phyloP scores from a whole-genome alignment of 2,797 vertebrate genomes.

The Denticeps clupeoides region DNA sequence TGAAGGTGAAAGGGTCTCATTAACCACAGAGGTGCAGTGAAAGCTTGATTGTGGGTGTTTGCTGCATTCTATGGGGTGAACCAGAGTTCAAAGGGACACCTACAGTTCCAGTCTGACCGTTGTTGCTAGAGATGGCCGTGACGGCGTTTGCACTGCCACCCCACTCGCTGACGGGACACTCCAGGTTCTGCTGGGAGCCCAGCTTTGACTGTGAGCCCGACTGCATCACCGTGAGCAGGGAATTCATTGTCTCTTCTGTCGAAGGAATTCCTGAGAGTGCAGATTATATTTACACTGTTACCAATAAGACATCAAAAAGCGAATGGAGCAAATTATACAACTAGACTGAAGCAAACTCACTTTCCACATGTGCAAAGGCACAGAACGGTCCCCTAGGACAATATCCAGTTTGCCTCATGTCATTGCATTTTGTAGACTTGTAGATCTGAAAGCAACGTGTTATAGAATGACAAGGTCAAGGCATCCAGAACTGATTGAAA shows the following conservation, averaged over 20 bases:
- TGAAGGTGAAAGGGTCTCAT: neutral
- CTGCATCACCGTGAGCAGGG: slow-evolving; percentile 65
- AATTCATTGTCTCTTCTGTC: slow-evolving; percentile 66
- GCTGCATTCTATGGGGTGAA: no score
- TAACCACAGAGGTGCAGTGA: no score
- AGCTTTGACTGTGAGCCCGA: slow-evolving; percentile 61
- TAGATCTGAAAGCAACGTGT: slow-evolving; percentile 66
- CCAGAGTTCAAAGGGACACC: slow-evolving; percentile 32
- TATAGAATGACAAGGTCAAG: neutral
- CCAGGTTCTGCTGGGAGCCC: slow-evolving; percentile 62
- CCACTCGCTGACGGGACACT: slow-evolving; percentile 73
- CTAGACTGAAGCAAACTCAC: slow-evolving; percentile 54
- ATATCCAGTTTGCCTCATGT: slow-evolving; percentile 84
- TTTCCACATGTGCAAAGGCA: slow-evolving; percentile 84
- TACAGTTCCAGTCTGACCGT: slow-evolving; percentile 71
- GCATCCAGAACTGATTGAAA: neutral
- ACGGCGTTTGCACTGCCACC: slow-evolving; percentile 59
- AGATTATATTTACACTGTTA: neutral
- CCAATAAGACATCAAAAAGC: neutral
- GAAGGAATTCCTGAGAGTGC: slow-evolving; percentile 67
- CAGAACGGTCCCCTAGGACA: slow-evolving; percentile 88
- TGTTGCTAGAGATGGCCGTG: slow-evolving; percentile 54
- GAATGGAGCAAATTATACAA: no score
- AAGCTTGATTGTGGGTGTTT: no score
- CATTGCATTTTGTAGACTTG: slow-evolving; percentile 91